These are phyloP conservation scores for Vespertilio murinus DNA, from an alignment of 2,797 vertebrate species.

Conservation along the genomic window DNA sequence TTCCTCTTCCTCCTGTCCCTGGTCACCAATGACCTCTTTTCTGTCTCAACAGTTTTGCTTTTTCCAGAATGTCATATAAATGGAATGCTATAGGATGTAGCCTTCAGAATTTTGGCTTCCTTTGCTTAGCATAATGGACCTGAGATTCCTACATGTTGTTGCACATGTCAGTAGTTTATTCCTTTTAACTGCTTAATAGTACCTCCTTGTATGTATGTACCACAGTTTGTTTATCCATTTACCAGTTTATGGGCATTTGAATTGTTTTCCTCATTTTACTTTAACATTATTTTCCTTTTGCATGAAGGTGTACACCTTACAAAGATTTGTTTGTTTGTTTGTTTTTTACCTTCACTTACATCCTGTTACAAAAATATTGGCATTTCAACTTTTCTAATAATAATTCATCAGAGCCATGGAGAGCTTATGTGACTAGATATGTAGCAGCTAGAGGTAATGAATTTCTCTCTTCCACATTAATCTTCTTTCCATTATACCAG, in stretches of 20 bases:
- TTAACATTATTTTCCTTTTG: constrained; percentile 41
- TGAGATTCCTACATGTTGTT: not conserved
- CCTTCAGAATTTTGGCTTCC: constrained; percentile 5
- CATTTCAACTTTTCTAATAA: constrained; percentile 38
- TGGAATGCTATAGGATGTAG: not conserved
- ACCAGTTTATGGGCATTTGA: constrained; percentile 7
- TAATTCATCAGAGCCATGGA: constrained; percentile 6
- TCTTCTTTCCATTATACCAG: not conserved
- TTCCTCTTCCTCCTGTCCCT: not conserved
- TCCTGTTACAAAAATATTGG: constrained; percentile 6
- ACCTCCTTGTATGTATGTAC: not conserved
- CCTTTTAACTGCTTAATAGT: constrained; percentile 41
- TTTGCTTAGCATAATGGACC: constrained; percentile 43
- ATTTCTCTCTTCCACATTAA: not conserved
- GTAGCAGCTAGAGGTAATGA: constrained; percentile 34
- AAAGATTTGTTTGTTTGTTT: not conserved
- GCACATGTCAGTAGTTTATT: not conserved
- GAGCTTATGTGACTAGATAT: constrained; percentile 29
- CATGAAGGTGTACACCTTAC: not conserved
- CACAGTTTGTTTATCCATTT: not conserved
- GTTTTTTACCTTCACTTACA: constrained; percentile 3
- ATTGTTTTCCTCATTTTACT: constrained; percentile 18
- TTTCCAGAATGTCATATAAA: constrained; percentile 52
- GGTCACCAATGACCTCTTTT: constrained; percentile 29
- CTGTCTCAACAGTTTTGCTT: constrained; percentile 21